Evolutionary conservation across 35 echinoderm and acorn worm species (phyloP), one percentile per base, ranked within the genome.

Genomic region (Heliocidaris tuberculata): DNA sequence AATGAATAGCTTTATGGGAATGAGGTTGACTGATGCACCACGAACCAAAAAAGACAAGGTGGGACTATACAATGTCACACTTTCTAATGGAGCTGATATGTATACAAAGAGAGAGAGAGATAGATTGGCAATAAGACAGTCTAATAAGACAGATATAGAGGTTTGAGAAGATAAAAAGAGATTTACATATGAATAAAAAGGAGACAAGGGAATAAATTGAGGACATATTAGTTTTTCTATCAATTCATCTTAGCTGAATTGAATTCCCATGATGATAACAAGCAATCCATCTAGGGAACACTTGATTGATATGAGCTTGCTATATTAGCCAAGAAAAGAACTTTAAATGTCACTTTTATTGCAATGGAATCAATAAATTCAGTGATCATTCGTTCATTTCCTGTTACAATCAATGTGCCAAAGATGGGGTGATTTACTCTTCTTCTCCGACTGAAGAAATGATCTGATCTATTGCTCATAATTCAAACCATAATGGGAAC

Each of bases 311-410:
- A 78, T 78, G 65, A 78, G 65, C 19, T 7, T 78, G 27, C 65
- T 27, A 78, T 78, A 5, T n/a, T 17, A 7, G 11, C 7, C 27
- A 27, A 27, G 0, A 78, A 78, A 78, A 78, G 65, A 78, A 21
- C 65, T 78, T 78, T 78, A 78, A 78, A 78, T 78, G 65, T 78
- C 65, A 78, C 21, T 78, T n/a, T n/a, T 78, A 78, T 19, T n/a
- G 65, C 27, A n/a, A 78, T 78, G 65, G 27, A 78, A 78, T 78
- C 65, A 78, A 78, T 78, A 78, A 78, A n/a, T 78, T 78, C 7
- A 17, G 7, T n/a, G 27, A 78, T 78, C 65, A 19, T 78, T 78
- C 27, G 21, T 78, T 78, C 19, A 78, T 78, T 78, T 78, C 65
- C 19, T 27, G 21, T 19, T n/a, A 78, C 27, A 19, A 78, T 27